Evolutionary conservation across 1,140 invertebrate species (phyloP).

Genomic region (Drosophila novamexicana): DNA sequence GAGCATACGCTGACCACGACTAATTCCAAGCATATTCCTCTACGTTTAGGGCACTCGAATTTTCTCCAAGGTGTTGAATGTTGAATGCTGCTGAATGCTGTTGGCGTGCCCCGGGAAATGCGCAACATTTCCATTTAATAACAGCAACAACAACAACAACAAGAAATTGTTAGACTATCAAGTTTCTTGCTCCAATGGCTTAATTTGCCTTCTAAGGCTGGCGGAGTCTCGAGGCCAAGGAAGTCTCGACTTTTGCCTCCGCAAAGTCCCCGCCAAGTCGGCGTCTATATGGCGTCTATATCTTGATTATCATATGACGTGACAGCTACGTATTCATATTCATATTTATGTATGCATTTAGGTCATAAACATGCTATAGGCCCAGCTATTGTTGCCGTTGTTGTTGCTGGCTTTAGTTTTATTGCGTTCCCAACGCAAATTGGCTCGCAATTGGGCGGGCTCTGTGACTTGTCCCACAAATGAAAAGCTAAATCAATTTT

Average conservation of each 20-base stretch:
- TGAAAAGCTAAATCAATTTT: constrained; percentile 2
- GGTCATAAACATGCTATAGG: constrained; percentile 67
- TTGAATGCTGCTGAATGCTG: constrained; percentile 17
- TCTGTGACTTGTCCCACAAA: not conserved
- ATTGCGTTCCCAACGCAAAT: constrained; percentile 54
- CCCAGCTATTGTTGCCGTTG: constrained; percentile 21
- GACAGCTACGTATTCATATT: constrained; percentile 75
- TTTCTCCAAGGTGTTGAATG: constrained; percentile 41
- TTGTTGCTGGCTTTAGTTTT: constrained; percentile 25
- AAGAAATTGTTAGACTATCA: constrained; percentile 16
- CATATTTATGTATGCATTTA: constrained; percentile 77
- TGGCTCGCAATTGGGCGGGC: constrained; percentile 15
- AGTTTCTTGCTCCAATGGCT: constrained; percentile 59
- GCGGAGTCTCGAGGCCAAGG: not conserved
- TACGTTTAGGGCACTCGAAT: constrained; percentile 10
- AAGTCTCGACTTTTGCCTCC: constrained; percentile 8
- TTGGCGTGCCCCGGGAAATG: constrained; percentile 38
- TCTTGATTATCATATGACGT: constrained; percentile 83
- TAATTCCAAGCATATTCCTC: not conserved
- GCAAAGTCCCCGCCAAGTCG: not conserved
- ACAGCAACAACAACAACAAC: constrained; percentile 21
- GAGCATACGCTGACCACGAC: not conserved
- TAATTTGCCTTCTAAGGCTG: constrained; percentile 53
- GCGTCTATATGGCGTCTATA: constrained; percentile 45
- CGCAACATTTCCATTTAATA: constrained; percentile 38